Percentiles rank a stretch among this genome's conserved stretches.
phyloP scores from a whole-genome alignment of 1,140 invertebrate genomes.

The Ceratitis capitata region DNA sequence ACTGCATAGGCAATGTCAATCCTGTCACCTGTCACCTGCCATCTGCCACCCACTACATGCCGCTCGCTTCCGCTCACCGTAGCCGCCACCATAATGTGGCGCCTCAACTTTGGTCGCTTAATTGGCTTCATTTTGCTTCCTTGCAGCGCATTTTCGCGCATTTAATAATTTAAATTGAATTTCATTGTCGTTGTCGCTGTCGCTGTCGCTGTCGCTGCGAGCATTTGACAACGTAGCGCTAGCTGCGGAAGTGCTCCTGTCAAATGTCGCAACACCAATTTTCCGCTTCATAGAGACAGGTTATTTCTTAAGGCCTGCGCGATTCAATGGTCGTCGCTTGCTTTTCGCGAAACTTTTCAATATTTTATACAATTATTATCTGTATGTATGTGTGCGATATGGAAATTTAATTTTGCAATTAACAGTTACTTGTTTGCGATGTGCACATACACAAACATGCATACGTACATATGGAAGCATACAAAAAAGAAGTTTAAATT shows the following conservation, averaged over 20 bases:
- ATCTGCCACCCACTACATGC: neutral
- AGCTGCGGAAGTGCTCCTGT: neutral
- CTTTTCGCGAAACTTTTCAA: neutral
- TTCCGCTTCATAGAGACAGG: neutral
- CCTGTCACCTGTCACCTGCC: neutral
- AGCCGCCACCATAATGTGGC: neutral
- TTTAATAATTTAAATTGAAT: conserved; percentile 34
- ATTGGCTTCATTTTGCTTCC: conserved; percentile 26
- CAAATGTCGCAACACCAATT: conserved; percentile 25
- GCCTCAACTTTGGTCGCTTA: neutral
- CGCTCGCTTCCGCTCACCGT: neutral
- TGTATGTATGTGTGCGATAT: too few species aligned
- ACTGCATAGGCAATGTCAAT: neutral
- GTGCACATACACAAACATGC: neutral
- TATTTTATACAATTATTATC: neutral
- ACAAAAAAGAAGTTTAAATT: neutral
- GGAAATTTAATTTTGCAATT: conserved; percentile 18
- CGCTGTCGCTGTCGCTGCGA: neutral
- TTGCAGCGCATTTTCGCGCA: conserved; percentile 22
- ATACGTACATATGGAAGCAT: neutral
- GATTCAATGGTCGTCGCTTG: neutral
- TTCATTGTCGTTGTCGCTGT: neutral
- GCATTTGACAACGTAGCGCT: neutral
- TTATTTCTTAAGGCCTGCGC: neutral
- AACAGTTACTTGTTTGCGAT: neutral